phyloP scores from a whole-genome alignment of 2,888 invertebrate genomes.

The Drosophila paranaensis region DNA sequence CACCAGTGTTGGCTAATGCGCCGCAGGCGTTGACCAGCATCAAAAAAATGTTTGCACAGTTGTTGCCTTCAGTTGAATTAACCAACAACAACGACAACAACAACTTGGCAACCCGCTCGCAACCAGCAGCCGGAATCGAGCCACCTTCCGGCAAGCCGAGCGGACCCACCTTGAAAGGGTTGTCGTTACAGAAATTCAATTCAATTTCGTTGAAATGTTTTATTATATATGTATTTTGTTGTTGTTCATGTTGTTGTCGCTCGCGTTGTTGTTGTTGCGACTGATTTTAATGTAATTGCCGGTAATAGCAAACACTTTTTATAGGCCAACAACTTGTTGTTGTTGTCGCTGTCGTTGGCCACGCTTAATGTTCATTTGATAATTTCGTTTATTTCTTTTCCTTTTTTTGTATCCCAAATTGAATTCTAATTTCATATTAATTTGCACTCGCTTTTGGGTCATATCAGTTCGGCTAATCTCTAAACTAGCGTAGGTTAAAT shows the following conservation, averaged over 20 bases:
- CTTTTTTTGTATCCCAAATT: constrained; percentile 40
- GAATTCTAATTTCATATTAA: constrained; percentile 60
- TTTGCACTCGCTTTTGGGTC: constrained; percentile 26
- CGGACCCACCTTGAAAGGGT: constrained; percentile 60
- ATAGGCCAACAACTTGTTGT: constrained; percentile 60
- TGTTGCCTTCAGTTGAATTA: constrained; percentile 46
- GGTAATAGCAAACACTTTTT: constrained; percentile 64
- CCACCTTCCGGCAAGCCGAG: neutral
- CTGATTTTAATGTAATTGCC: constrained; percentile 72
- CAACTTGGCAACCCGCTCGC: constrained; percentile 8
- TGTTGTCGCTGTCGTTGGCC: constrained; percentile 25
- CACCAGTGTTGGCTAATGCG: constrained; percentile 36
- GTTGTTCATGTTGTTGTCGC: constrained; percentile 27
- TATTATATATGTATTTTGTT: constrained; percentile 60
- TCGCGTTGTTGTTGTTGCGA: constrained; percentile 18
- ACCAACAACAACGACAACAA: constrained; percentile 18
- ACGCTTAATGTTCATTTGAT: constrained; percentile 52
- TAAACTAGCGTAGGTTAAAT: constrained; percentile 3
- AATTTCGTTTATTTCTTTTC: constrained; percentile 15
- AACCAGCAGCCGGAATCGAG: neutral
- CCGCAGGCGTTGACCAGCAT: constrained; percentile 51
- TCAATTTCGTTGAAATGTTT: constrained; percentile 72
- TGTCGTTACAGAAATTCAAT: constrained; percentile 61
- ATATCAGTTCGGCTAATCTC: constrained; percentile 12
- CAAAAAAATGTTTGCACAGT: constrained; percentile 58